phyloP scores from a whole-genome alignment of 2,797 vertebrate genomes.

The Phylloscopus collybita region DNA sequence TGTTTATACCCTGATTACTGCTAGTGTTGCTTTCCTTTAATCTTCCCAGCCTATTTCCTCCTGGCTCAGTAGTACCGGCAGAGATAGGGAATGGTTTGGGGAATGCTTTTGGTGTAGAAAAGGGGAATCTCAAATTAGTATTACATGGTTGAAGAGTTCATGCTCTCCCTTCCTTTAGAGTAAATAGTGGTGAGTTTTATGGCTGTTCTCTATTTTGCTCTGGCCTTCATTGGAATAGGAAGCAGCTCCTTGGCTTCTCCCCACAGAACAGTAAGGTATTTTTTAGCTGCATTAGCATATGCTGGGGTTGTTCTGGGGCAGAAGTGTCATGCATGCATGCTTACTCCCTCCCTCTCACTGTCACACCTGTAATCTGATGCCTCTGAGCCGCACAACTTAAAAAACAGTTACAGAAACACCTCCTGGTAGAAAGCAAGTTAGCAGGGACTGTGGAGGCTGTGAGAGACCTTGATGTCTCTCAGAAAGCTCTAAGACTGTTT shows the following conservation, averaged over 20 bases:
- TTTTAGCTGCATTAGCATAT: not conserved
- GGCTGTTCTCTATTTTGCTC: not conserved
- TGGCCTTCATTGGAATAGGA: not conserved
- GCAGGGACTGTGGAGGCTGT: not conserved
- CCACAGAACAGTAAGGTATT: not conserved
- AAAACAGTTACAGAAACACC: not conserved
- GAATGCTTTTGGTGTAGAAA: not conserved
- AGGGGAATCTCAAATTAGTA: not conserved
- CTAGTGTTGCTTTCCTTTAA: not conserved
- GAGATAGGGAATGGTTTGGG: not conserved
- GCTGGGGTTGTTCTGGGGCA: not conserved
- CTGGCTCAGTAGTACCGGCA: not conserved
- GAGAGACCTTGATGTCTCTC: not conserved
- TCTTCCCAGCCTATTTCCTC: not conserved
- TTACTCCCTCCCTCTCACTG: not conserved
- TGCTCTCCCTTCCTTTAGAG: not conserved
- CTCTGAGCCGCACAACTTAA: not conserved
- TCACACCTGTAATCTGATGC: not conserved
- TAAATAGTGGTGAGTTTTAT: not conserved
- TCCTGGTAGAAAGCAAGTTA: not conserved
- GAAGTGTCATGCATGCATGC: rapidly evolving
- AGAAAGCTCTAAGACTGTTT: not conserved
- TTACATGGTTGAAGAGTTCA: not conserved
- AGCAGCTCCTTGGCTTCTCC: not conserved
- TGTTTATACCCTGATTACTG: not conserved